Evolutionary conservation across 37 sponge, comb jelly and placozoan genomes (phyloP).

Genomic region (Halichondria panicea): DNA sequence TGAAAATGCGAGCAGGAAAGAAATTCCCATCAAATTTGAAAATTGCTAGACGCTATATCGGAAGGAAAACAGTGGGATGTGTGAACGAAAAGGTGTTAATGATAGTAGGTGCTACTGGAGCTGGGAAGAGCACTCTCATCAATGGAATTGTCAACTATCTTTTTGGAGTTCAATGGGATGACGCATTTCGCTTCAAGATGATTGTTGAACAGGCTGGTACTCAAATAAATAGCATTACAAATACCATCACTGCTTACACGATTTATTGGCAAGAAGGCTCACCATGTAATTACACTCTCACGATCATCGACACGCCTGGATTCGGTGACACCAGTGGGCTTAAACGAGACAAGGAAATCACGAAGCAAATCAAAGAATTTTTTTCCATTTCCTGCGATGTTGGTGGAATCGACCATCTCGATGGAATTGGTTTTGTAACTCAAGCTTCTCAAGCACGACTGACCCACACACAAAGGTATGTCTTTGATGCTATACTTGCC

Average conservation of each 20-base stretch:
- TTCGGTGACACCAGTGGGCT: slow-evolving; percentile 77
- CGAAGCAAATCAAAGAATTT: slow-evolving; percentile 44
- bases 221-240: slow-evolving; percentile 55
- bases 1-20: too few relatives aligned
- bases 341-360: slow-evolving; percentile 41
- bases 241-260: slow-evolving; percentile 71
- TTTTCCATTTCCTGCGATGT: slow-evolving; percentile 24
- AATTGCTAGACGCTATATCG: too few relatives aligned
- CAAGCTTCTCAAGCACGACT: slow-evolving; percentile 62
- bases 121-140: slow-evolving; percentile 77
- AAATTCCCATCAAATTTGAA: too few relatives aligned
- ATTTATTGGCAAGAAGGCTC: slow-evolving; percentile 26
- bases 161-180: slow-evolving; percentile 71
- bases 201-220: slow-evolving; percentile 17
- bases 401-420: slow-evolving; percentile 52
- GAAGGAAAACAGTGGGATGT: too few relatives aligned
- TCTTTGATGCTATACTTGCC: slow-evolving; percentile 64
- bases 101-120: slow-evolving; percentile 82
- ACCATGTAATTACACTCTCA: slow-evolving; percentile 35
- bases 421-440: slow-evolving; percentile 68
- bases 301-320: slow-evolving; percentile 79
- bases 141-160: slow-evolving; percentile 77
- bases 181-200: slow-evolving; percentile 70
- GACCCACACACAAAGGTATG: slow-evolving; percentile 54
- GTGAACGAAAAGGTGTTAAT: slow-evolving; percentile 70